These are phyloP conservation scores for Acrobeloides nanus DNA, from an alignment of 2,888 invertebrate genomes.

Conservation along the genomic window DNA sequence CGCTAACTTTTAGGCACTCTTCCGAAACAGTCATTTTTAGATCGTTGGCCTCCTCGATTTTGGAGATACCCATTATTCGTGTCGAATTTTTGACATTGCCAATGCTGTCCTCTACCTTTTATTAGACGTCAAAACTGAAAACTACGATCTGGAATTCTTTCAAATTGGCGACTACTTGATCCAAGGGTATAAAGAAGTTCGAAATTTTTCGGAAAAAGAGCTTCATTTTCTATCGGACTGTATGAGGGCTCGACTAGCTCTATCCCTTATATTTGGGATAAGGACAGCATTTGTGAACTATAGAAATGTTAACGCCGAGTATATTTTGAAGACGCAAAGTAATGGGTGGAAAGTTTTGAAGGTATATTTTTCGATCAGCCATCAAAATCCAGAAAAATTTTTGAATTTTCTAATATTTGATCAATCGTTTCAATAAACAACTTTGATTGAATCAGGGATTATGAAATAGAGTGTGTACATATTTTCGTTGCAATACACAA, in stretches of 20 bases:
- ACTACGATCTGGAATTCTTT: constrained; percentile 6
- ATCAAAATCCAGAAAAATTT: too few relatives aligned
- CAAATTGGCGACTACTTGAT: constrained; percentile 3
- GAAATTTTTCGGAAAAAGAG: not conserved
- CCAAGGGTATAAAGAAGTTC: constrained; percentile 2
- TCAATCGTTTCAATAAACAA: too few relatives aligned
- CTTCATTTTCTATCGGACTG: not conserved
- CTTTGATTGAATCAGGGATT: too few relatives aligned
- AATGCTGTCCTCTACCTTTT: constrained; percentile 26
- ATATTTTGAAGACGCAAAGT: constrained; percentile 26
- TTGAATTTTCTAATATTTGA: too few relatives aligned
- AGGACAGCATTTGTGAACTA: constrained; percentile 23
- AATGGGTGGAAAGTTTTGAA: constrained; percentile 28
- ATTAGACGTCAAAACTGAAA: constrained; percentile 9
- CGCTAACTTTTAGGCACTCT: not conserved
- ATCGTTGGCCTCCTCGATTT: constrained; percentile 26
- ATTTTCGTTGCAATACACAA: too few relatives aligned
- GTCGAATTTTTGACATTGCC: constrained; percentile 23
- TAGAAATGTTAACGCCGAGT: constrained; percentile 17
- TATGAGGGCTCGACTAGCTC: constrained; percentile 22
- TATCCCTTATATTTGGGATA: constrained; percentile 25
- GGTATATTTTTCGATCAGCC: too few relatives aligned
- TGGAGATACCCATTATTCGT: constrained; percentile 24
- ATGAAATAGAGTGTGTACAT: too few relatives aligned
- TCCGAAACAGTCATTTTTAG: constrained; percentile 1